phyloP scores from a whole-genome alignment of 2,113 vertebrate genomes.

The Nycticebus coucang region DNA sequence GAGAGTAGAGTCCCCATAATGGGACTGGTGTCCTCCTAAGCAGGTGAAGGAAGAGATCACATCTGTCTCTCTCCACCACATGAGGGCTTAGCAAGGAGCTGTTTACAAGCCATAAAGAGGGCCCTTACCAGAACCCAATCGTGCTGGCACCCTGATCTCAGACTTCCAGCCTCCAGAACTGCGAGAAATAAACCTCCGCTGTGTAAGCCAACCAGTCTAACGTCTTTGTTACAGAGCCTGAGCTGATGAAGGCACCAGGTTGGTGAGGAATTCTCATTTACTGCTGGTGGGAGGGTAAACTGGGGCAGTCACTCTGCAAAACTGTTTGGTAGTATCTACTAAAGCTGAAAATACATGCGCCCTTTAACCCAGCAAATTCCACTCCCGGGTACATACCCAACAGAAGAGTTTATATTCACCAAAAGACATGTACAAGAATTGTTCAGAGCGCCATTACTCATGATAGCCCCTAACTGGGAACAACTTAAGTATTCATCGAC shows the following conservation, averaged over 20 bases:
- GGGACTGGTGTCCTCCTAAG: background rate
- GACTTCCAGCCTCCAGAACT: background rate
- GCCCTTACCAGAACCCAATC: background rate
- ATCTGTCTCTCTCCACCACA: background rate
- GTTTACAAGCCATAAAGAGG: background rate
- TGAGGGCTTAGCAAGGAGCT: background rate
- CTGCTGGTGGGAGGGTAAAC: background rate
- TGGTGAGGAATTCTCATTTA: background rate
- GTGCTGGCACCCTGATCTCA: background rate
- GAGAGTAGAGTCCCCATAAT: background rate
- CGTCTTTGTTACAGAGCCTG: background rate
- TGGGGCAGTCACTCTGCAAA: background rate
- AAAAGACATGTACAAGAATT: slow-evolving; percentile 15
- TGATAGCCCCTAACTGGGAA: background rate
- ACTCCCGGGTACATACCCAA: background rate
- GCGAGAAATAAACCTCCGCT: background rate
- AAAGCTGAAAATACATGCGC: background rate
- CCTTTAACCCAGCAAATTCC: slow-evolving; percentile 16
- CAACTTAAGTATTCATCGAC: background rate
- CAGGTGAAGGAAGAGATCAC: background rate
- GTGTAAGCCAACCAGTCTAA: background rate
- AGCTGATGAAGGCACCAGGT: background rate
- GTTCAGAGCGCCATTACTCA: background rate
- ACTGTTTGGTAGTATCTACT: background rate
- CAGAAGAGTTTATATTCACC: slow-evolving; percentile 3